These are phyloP conservation scores for Caenorhabditis afra DNA, from an alignment of 2,888 invertebrate species.

Conservation along the genomic window DNA sequence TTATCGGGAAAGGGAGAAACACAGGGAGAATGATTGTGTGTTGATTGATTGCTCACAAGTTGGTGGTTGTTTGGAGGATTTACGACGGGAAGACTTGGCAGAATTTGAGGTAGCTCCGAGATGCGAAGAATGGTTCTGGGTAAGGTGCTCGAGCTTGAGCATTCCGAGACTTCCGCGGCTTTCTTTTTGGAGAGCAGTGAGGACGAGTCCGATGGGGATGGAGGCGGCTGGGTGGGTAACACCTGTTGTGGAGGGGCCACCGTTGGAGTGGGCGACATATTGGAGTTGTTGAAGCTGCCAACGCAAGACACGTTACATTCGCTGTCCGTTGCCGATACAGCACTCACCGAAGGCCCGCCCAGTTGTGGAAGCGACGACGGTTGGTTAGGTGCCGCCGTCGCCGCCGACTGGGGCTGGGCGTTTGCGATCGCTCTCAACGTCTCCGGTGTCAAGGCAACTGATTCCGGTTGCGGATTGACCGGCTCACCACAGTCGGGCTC, in stretches of 20 bases:
- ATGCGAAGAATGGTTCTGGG: constrained; percentile 38
- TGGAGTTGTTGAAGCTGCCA: constrained; percentile 60
- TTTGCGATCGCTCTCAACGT: constrained; percentile 19
- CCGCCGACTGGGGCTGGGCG: constrained; percentile 14
- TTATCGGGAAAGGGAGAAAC: not conserved
- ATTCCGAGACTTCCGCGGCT: constrained; percentile 13
- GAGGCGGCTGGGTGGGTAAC: constrained; percentile 35
- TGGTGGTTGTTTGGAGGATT: constrained; percentile 24
- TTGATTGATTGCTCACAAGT: constrained; percentile 31
- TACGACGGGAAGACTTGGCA: not conserved
- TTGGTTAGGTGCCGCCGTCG: not conserved
- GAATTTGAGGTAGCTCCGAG: constrained; percentile 25
- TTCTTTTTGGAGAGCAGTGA: constrained; percentile 44
- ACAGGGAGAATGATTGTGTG: not conserved
- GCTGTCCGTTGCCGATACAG: constrained; percentile 45
- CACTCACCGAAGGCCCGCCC: constrained; percentile 39
- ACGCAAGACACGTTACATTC: constrained; percentile 58
- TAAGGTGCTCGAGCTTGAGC: constrained; percentile 23
- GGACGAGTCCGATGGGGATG: constrained; percentile 44
- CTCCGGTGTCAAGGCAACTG: constrained; percentile 39
- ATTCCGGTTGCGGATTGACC: not conserved
- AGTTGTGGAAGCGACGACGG: constrained; percentile 14
- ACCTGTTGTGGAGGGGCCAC: constrained; percentile 35
- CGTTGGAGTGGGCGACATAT: constrained; percentile 50
- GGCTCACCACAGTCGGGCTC: constrained; percentile 22